Percentiles rank a stretch among this genome's conserved stretches.
These are phyloP conservation scores for Probosciger aterrimus DNA, from an alignment of 2,113 vertebrate species.

Conservation along the genomic window DNA sequence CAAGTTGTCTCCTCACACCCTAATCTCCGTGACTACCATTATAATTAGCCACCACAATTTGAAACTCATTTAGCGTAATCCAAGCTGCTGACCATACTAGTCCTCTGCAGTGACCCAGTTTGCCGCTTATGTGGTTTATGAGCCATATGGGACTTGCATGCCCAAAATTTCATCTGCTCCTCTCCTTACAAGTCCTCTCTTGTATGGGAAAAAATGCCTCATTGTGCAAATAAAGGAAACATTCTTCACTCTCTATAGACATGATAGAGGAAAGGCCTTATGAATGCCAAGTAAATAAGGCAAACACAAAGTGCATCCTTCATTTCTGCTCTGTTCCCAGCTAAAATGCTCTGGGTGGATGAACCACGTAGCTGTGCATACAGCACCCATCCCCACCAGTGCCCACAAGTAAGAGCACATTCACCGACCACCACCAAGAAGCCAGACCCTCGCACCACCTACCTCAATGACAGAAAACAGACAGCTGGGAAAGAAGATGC, in stretches of 20 bases:
- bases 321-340: background rate
- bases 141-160: background rate
- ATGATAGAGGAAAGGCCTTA: background rate
- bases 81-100: background rate
- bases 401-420: background rate
- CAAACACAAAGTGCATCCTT: background rate
- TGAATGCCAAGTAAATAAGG: background rate
- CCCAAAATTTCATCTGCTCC: conserved; percentile 26
- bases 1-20: background rate
- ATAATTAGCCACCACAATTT: background rate
- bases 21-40: background rate
- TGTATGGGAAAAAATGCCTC: background rate
- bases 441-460: background rate
- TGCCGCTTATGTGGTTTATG: background rate
- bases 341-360: background rate
- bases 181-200: conserved; percentile 5
- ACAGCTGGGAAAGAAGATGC: background rate
- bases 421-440: background rate
- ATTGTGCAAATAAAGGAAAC: conserved; percentile 7
- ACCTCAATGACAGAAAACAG: background rate
- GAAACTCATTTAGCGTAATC: conserved; percentile 1
- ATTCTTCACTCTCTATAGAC: conserved; percentile 5
- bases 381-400: background rate
- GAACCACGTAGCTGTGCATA: rapidly evolving
- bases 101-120: conserved; percentile 16